Evolutionary conservation across 2,113 vertebrate genomes (phyloP), one percentile per base, ranked within the genome.

Genomic region (Lepisosteus osseus): DNA sequence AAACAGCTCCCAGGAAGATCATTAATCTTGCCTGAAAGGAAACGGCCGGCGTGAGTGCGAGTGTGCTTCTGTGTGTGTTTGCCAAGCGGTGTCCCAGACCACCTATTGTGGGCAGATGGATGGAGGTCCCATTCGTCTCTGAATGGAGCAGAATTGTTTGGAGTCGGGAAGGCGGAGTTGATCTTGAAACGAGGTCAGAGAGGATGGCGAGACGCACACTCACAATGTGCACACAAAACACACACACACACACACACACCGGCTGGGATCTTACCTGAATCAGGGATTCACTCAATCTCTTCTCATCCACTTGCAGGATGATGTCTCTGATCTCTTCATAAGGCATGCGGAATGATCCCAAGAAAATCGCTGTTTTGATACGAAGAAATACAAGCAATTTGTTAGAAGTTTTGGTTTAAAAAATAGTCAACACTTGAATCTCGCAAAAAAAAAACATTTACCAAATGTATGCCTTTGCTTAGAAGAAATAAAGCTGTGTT

Each of bases 281-380:
- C 86, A 99, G 89, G 65, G 97, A 92, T 81, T 99, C 97, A 78
- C 87, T 98, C 82, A 99, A 88, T 78, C 95, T 87, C 63, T 93
- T 88, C 87, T 99, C 97, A 84, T 99, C 94, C 73, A 97, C 94
- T 77, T 97, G 90, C 83, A 99, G 86, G 86, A 99, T 93, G 3
- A 93, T 93, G 84, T 93, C 94, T 86, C 94, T 95, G 80, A 99
- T 99, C 86, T 99, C 97, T 86, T 97, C 94, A 70, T 99, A 99
- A 86, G 96, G 91, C 94, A 99, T 93, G 74, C 97, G 95, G 83
- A 97, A 97, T 69, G 97, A 99, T 80, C 97, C 96, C 81, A 99
- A 84, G 88, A 99, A 99, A 88, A 99, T 99, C 77, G 97, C 97
- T 99, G 90, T 88, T 79, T 29, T 29, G 29, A 29, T 29, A 29